Conservation (phyloP, 2,797 vertebrate genomes). For the Moxostoma hubbsi region DNA sequence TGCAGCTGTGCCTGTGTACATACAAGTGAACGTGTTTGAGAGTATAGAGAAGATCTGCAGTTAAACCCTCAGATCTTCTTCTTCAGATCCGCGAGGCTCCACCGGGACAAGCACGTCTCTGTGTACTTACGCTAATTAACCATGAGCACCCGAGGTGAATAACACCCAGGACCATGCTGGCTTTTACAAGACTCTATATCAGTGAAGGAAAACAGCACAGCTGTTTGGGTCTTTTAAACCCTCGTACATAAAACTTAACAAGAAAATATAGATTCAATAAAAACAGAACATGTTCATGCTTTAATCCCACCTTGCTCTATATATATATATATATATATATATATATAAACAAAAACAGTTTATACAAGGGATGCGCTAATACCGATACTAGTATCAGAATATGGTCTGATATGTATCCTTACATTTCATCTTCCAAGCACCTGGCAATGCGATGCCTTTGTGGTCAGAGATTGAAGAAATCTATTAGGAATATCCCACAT, state of each 20-base stretch:
- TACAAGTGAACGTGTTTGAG: constrained; percentile 10
- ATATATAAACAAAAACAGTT: no score
- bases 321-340: no score
- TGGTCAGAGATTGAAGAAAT: no score
- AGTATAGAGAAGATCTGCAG: constrained; percentile 24
- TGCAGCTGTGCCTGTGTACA: constrained; percentile 33
- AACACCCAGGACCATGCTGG: constrained; percentile 37
- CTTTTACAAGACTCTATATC: constrained; percentile 29
- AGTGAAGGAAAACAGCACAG: constrained; percentile 25
- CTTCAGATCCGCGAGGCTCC: constrained; percentile 24
- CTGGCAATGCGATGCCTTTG: no score
- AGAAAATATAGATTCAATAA: constrained; percentile 3
- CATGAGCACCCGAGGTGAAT: constrained; percentile 41
- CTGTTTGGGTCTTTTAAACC: constrained; percentile 32
- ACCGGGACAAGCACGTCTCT: constrained; percentile 32
- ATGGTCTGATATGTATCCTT: background rate
- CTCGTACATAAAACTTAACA: background rate
- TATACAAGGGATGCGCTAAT: no score
- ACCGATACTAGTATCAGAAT: no score
- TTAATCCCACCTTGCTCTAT: background rate
- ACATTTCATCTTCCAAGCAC: background rate
- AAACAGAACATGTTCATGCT: constrained; percentile 13
- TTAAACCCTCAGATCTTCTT: constrained; percentile 44
- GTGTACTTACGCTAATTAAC: constrained; percentile 49
- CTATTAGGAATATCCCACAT: no score